phyloP scores from a whole-genome alignment of 2,113 vertebrate species.

The Tautogolabrus adspersus region DNA sequence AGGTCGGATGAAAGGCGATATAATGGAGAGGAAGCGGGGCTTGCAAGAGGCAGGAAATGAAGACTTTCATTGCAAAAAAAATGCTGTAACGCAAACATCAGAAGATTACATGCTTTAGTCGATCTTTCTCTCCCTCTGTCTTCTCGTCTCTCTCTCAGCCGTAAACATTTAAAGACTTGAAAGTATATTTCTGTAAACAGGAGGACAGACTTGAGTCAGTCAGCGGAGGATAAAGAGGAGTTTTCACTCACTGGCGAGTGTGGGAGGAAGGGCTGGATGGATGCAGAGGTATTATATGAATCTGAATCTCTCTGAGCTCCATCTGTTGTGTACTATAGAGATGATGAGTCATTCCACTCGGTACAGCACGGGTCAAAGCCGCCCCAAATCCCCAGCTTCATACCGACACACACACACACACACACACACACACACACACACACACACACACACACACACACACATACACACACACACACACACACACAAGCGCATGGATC shows the following conservation, averaged over 20 bases:
- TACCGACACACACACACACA: conserved; percentile 7
- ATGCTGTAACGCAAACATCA: conserved; percentile 6
- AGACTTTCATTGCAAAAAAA: conserved; percentile 26
- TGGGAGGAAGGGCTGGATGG: conserved; percentile 44
- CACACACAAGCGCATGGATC: conserved; percentile 7
- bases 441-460: background rate
- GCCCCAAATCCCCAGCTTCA: conserved; percentile 45
- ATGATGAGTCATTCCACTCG: conserved; percentile 67
- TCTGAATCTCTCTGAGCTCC: conserved; percentile 64
- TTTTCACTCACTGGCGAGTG: conserved; percentile 38
- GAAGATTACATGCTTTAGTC: conserved; percentile 23
- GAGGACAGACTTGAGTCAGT: conserved; percentile 48
- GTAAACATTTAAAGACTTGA: conserved; percentile 15
- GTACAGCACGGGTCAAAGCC: conserved; percentile 53
- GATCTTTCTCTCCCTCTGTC: background rate
- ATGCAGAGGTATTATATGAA: conserved; percentile 56
- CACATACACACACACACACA: background rate
- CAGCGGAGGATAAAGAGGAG: conserved; percentile 22
- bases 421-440: background rate
- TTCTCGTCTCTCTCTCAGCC: background rate
- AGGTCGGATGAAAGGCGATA: conserved; percentile 36
- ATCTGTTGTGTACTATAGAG: conserved; percentile 65
- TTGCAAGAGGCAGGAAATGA: conserved; percentile 41
- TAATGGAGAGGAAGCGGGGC: conserved; percentile 21
- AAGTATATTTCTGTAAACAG: conserved; percentile 52